Evolutionary conservation across 2,113 vertebrate genomes (phyloP).

Genomic region (Boleophthalmus pectinirostris): DNA sequence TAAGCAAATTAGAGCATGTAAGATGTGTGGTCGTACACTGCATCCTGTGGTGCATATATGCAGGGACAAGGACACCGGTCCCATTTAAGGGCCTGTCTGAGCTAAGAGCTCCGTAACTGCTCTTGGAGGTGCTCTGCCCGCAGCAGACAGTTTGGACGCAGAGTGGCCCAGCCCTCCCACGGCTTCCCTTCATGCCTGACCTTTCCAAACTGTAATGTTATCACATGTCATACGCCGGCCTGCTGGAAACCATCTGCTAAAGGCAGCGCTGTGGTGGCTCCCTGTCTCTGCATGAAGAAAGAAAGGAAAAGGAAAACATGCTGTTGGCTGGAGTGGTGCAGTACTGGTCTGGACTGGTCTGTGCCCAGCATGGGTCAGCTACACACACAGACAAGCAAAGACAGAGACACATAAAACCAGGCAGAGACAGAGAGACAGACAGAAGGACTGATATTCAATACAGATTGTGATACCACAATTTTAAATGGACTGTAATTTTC

Average conservation of each 20-base stretch:
- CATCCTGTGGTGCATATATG: not conserved
- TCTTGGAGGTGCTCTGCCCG: not conserved
- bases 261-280: conserved; percentile 52
- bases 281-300: conserved; percentile 38
- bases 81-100: not conserved
- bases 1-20: not conserved
- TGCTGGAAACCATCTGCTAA: conserved; percentile 78
- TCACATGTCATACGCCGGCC: conserved; percentile 72
- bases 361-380: conserved; percentile 43
- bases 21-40: not conserved
- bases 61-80: conserved; percentile 1
- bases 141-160: conserved; percentile 22
- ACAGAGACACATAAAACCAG: not conserved
- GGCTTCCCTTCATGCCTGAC: conserved; percentile 70
- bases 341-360: conserved; percentile 54
- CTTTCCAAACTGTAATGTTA: conserved; percentile 77
- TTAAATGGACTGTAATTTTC: too few species aligned
- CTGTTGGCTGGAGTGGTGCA: conserved; percentile 29
- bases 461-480: too few species aligned
- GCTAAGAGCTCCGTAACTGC: conserved; percentile 3
- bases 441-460: too few species aligned
- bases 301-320: conserved; percentile 6
- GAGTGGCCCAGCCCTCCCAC: conserved; percentile 34
- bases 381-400: conserved; percentile 24
- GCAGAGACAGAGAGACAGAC: too few species aligned